A percentile compares a stretch with the other conserved stretches of the same genome.
phyloP scores from a whole-genome alignment of 1,140 invertebrate genomes.

The Trissolcus basalis region DNA sequence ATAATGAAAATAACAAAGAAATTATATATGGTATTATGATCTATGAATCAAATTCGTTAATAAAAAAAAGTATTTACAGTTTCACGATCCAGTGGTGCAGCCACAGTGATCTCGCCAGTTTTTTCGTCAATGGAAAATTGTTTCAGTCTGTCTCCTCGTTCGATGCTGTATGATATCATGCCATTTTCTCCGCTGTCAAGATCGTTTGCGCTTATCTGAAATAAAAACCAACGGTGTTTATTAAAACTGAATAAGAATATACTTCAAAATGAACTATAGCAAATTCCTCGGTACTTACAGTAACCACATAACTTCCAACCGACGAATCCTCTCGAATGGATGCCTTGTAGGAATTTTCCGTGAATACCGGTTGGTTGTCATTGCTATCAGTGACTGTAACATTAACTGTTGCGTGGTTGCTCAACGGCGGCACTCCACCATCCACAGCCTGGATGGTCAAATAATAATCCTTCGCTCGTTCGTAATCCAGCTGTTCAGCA shows the following conservation, averaged over 20 bases:
- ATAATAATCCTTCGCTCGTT: slow-evolving; percentile 89
- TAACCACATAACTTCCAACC: slow-evolving; percentile 82
- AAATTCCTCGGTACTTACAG: slow-evolving; percentile 75
- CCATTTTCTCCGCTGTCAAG: slow-evolving; percentile 89
- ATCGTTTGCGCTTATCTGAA: slow-evolving; percentile 84
- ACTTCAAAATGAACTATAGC: no score
- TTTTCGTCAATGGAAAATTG: slow-evolving; percentile 87
- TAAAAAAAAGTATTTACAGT: slow-evolving; percentile 71
- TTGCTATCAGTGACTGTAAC: slow-evolving; percentile 92
- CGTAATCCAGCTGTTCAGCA: slow-evolving; percentile 88
- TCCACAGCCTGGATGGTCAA: slow-evolving; percentile 94
- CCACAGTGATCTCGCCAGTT: slow-evolving; percentile 87
- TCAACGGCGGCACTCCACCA: slow-evolving; percentile 88
- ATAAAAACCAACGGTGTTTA: neutral
- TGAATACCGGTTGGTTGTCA: slow-evolving; percentile 91
- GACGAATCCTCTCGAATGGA: slow-evolving; percentile 87
- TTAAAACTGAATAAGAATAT: no score
- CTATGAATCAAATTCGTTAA: neutral
- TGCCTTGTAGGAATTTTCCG: slow-evolving; percentile 86
- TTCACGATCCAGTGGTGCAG: slow-evolving; percentile 88
- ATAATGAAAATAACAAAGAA: no score
- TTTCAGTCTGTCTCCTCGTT: slow-evolving; percentile 84
- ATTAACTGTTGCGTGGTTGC: slow-evolving; percentile 90
- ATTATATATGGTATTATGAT: no score
- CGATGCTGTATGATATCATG: slow-evolving; percentile 85